These are phyloP conservation scores for Hemiprocne comata DNA, from an alignment of 2,113 vertebrate genomes.

Conservation along the genomic window DNA sequence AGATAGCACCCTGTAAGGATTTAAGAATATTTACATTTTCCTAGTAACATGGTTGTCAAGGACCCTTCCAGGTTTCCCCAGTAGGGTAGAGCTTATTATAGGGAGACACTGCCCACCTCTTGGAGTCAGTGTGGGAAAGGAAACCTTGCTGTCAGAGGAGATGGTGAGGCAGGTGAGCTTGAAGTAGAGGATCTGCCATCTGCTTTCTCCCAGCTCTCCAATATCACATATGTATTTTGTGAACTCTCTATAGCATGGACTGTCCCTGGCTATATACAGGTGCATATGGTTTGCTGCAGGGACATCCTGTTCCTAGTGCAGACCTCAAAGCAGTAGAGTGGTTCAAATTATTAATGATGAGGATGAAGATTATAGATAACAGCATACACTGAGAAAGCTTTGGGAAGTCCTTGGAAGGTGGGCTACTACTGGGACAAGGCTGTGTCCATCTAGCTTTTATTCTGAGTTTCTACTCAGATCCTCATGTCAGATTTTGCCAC, in stretches of 20 bases:
- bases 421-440: not conserved
- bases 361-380: not conserved
- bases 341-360: not conserved
- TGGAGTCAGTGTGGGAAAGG: not conserved
- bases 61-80: not conserved
- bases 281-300: not conserved
- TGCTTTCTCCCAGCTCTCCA: not conserved
- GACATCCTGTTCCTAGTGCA: not conserved
- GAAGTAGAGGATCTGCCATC: not conserved
- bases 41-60: not conserved
- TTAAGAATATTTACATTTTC: not conserved
- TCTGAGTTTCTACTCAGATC: not conserved
- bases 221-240: not conserved
- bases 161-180: rapidly evolving
- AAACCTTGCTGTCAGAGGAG: not conserved
- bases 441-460: not conserved
- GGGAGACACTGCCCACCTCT: not conserved
- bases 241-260: not conserved
- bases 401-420: not conserved
- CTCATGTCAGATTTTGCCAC: not conserved
- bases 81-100: not conserved
- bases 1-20: not conserved
- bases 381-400: not conserved
- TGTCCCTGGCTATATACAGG: not conserved
- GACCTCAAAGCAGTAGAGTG: not conserved